phyloP scores from a whole-genome alignment of 1,140 invertebrate genomes.

The Ylistrum balloti region DNA sequence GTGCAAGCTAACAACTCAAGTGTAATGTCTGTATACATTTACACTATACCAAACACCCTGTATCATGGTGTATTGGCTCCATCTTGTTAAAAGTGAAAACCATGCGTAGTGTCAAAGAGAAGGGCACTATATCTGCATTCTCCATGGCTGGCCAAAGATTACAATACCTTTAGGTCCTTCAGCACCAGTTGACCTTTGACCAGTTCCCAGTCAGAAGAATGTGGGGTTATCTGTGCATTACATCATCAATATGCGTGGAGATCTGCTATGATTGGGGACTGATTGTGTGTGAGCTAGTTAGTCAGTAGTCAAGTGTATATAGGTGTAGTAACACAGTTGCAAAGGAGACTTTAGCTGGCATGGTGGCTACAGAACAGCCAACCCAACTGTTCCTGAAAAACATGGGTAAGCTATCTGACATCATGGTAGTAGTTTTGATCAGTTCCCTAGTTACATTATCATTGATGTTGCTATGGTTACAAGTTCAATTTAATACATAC shows the following conservation, averaged over 20 bases:
- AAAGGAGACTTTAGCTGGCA: background rate
- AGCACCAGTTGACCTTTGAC: background rate
- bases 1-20: no score
- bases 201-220: background rate
- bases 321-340: background rate
- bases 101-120: conserved; percentile 31
- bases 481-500: background rate
- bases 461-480: background rate
- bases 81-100: no score
- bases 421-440: background rate
- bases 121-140: no score
- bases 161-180: background rate
- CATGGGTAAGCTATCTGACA: background rate
- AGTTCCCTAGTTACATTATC: background rate
- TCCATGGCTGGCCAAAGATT: background rate
- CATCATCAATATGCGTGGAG: conserved; percentile 22
- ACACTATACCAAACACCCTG: no score
- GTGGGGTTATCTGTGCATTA: conserved; percentile 32
- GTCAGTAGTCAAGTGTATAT: background rate
- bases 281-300: background rate
- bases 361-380: background rate
- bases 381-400: background rate
- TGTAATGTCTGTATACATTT: no score
- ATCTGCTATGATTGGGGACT: conserved; percentile 17
- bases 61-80: no score